Percentiles rank a stretch among this genome's conserved stretches.
phyloP scores from a whole-genome alignment of 2,113 vertebrate genomes.

The Phalacrocorax pelagicus region DNA sequence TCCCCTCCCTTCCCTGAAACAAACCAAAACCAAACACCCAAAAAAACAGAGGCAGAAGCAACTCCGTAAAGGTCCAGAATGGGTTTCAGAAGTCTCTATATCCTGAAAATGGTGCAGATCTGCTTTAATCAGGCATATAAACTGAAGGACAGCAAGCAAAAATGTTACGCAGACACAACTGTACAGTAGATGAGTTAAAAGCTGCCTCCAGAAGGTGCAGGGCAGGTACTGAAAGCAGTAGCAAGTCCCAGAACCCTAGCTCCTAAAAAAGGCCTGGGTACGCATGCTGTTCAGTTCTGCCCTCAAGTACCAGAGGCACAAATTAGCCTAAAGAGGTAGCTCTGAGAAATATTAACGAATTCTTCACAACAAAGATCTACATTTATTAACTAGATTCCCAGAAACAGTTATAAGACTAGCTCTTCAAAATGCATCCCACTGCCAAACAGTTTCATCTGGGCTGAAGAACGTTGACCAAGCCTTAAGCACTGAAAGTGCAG shows the following conservation, averaged over 20 bases:
- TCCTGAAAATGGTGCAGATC: background rate
- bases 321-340: background rate
- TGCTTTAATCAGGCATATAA: background rate
- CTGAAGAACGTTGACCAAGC: background rate
- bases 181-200: background rate
- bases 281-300: background rate
- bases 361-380: background rate
- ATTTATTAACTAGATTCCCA: background rate
- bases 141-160: background rate
- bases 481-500: background rate
- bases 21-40: background rate
- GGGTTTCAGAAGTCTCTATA: too few relatives aligned
- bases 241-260: background rate
- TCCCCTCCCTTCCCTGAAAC: background rate
- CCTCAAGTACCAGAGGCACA: background rate
- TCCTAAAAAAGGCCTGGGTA: background rate
- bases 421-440: background rate
- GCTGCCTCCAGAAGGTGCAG: background rate
- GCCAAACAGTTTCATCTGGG: background rate
- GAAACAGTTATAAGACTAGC: background rate
- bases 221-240: background rate
- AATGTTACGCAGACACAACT: background rate
- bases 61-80: background rate
- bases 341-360: background rate
- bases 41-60: background rate